These are phyloP conservation scores for rabbit (Oryctolagus cuniculus) DNA, from an alignment of 2,113 vertebrate species.

Conservation along the genomic window DNA sequence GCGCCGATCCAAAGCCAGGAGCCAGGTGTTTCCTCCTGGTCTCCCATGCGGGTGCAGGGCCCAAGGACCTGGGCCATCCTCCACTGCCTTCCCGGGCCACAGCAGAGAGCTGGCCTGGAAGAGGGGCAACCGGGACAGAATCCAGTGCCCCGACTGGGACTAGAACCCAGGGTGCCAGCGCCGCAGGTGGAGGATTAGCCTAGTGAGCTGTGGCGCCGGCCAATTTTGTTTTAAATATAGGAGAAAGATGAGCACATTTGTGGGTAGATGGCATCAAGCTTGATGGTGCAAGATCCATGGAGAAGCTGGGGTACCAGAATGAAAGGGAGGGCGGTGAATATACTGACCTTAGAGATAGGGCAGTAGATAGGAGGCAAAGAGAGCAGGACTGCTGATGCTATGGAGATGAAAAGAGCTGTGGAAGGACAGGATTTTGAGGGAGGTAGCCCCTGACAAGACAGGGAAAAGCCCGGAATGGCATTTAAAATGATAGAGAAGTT, in stretches of 20 bases:
- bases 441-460: neutral
- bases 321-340: neutral
- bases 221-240: conserved; percentile 59
- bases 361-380: neutral
- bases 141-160: no score
- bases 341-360: neutral
- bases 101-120: no score
- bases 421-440: conserved; percentile 32
- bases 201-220: no score
- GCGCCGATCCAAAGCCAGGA: no score
- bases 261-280: conserved; percentile 33
- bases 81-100: no score
- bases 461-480: neutral
- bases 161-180: no score
- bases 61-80: no score
- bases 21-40: no score
- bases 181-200: no score
- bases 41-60: no score
- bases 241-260: neutral
- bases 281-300: neutral
- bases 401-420: conserved; percentile 23
- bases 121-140: no score
- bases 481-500: conserved; percentile 32
- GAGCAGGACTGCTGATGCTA: neutral
- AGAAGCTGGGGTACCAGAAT: neutral